Base-by-base conservation (phyloP, 2,888 invertebrate species). In the Leptopterna dolabrata region DNA sequence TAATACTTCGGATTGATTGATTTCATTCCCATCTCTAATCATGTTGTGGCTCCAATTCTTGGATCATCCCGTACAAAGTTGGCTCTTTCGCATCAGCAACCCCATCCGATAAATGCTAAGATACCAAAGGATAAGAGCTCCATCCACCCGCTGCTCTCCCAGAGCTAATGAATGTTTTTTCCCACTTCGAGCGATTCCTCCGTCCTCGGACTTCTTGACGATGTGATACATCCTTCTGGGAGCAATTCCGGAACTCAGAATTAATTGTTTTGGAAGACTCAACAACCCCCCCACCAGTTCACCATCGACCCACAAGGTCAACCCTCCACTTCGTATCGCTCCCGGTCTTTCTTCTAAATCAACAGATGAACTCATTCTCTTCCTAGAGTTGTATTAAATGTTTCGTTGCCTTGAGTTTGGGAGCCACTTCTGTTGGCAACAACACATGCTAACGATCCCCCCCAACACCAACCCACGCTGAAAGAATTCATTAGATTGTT, bases 401-500 rank as follows among this genome's bases (percentile, higher is more conserved):
- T 83, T 63, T 70, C 70, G 83, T 70, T 78, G 24, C 41, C 78
- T 36, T 14, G 63, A 83, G 70, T 63, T 83, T 83, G 83, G 83
- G 70, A 83, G 30, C 83, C 30, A 30, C 43, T 83, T 47, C 70
- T 63, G 83, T 83, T 83, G 83, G 83, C 83, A 83, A 83, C 83
- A 83, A 83, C 83, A 83, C 83, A 83, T 83, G 63, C 70, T 83
- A 83, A 83, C 83, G 63, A 83, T 51, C 55, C 30, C 81, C 55
- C 55, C n/a, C 7, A 3, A 13, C 73, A 27, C 63, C 27, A 19
- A 6, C 24, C 55, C 55, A 4, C 27, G 19, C 45, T 14, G 45
- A 47, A 63, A 70, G 83, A 83, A 83, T 83, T 83, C 83, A 83
- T 83, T 83, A 83, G 83, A 83, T 83, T n/a, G 24, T 70, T 63